A percentile compares a stretch with the other conserved stretches of the same genome.
These are phyloP conservation scores for Ladona fulva DNA, from an alignment of 1,140 invertebrate species.

Conservation along the genomic window DNA sequence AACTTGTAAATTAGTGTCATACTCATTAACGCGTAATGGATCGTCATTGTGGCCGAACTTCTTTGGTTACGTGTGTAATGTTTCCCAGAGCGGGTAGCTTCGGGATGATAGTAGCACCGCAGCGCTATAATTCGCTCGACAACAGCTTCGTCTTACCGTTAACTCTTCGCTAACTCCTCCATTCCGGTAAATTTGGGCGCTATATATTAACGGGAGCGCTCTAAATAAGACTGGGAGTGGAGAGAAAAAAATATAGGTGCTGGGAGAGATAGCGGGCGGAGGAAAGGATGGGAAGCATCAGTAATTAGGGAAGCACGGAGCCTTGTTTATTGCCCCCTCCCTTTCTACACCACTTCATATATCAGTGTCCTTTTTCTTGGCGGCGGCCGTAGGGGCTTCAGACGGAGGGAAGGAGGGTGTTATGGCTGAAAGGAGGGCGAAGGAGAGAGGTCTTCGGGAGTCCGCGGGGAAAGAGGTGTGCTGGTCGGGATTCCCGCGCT, in stretches of 20 bases:
- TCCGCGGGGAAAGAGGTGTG: not conserved
- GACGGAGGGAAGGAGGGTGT: too few species aligned
- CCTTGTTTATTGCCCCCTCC: not conserved
- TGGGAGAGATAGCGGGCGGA: not conserved
- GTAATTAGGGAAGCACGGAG: constrained; percentile 4
- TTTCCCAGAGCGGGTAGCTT: not conserved
- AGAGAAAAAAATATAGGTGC: not conserved
- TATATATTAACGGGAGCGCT: not conserved
- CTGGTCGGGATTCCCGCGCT: not conserved
- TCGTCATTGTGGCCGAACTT: not conserved
- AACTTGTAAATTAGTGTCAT: not conserved
- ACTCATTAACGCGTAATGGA: not conserved
- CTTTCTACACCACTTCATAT: not conserved
- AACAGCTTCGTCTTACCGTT: constrained; percentile 8
- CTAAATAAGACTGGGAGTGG: not conserved
- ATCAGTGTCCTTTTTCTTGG: not conserved
- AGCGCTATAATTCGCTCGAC: not conserved
- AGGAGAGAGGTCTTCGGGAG: not conserved
- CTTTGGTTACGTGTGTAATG: not conserved
- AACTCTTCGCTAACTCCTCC: not conserved
- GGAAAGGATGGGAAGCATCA: not conserved
- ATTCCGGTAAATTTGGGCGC: not conserved
- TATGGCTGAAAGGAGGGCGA: too few species aligned
- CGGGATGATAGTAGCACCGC: not conserved
- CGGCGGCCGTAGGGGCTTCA: not conserved